Evolutionary conservation across 2,888 invertebrate genomes (phyloP).

Genomic region (Torymus tubicola): DNA sequence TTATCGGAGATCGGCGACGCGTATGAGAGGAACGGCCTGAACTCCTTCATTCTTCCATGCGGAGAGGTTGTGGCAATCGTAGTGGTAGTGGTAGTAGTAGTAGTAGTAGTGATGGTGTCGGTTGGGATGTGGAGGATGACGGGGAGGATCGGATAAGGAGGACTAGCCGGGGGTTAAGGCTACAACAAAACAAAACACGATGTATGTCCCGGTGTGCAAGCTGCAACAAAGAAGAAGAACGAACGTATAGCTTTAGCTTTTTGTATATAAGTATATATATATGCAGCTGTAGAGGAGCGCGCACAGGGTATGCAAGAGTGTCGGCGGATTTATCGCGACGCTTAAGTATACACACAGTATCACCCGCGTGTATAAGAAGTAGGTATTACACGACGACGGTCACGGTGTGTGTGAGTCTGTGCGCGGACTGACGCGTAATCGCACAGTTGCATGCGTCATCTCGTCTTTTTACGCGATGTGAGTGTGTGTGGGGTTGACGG

Average conservation of each 20-base stretch:
- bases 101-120: background rate
- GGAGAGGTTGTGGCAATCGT: too few species aligned
- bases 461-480: too few species aligned
- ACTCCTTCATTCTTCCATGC: slow-evolving; percentile 31
- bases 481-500: too few species aligned
- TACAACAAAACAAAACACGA: slow-evolving; percentile 76
- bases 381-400: too few species aligned
- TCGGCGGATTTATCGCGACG: slow-evolving; percentile 39
- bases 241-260: slow-evolving; percentile 51
- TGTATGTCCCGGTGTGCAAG: slow-evolving; percentile 76
- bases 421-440: too few species aligned
- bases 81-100: too few species aligned
- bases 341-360: too few species aligned
- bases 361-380: too few species aligned
- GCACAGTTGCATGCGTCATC: too few species aligned
- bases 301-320: slow-evolving; percentile 1
- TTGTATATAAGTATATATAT: slow-evolving; percentile 1
- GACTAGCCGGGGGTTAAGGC: slow-evolving; percentile 65
- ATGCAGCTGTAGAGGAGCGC: background rate
- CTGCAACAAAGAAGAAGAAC: slow-evolving; percentile 69
- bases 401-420: too few species aligned
- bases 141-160: slow-evolving; percentile 57
- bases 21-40: slow-evolving; percentile 18
- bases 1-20: slow-evolving; percentile 38
- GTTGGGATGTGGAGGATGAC: slow-evolving; percentile 33